These are phyloP conservation scores for Dendrocincla fuliginosa DNA, from an alignment of 2,797 vertebrate species.

Conservation along the genomic window DNA sequence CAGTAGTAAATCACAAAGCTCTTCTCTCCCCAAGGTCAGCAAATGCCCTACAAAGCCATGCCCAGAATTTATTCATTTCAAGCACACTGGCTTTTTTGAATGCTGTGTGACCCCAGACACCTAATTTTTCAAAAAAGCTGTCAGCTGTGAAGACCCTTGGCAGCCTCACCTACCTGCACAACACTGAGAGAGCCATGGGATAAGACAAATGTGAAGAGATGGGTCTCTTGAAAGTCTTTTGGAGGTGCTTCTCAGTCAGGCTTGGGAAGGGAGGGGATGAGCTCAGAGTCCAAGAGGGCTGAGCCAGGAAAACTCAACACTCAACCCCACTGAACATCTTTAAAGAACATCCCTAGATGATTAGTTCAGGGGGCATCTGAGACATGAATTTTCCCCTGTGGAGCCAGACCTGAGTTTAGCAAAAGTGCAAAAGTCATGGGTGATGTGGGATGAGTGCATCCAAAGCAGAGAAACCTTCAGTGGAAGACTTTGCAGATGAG, in stretches of 20 bases:
- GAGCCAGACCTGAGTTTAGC: background rate
- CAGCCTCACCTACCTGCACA: slow-evolving; percentile 58
- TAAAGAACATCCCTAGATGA: background rate
- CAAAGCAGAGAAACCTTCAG: background rate
- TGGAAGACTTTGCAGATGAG: background rate
- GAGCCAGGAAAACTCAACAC: background rate
- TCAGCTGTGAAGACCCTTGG: background rate
- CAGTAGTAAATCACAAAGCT: background rate
- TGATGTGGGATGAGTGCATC: background rate
- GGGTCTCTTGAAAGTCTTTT: slow-evolving; percentile 68
- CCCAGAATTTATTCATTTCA: background rate
- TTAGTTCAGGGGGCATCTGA: background rate
- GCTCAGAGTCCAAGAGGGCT: background rate
- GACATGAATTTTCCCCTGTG: background rate
- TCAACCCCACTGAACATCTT: background rate
- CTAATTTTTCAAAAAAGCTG: background rate
- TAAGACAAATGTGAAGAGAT: slow-evolving; percentile 74
- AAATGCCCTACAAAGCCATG: background rate
- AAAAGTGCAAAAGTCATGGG: background rate
- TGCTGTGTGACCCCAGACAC: background rate
- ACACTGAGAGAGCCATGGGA: slow-evolving; percentile 65
- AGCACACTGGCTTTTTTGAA: background rate
- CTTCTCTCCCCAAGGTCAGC: background rate
- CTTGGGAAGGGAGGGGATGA: slow-evolving; percentile 45
- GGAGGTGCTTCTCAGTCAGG: slow-evolving; percentile 13